A percentile compares a stretch with the other conserved stretches of the same genome.
Conservation (phyloP, 2,888 invertebrate genomes). For the Heliconius charithonia region DNA sequence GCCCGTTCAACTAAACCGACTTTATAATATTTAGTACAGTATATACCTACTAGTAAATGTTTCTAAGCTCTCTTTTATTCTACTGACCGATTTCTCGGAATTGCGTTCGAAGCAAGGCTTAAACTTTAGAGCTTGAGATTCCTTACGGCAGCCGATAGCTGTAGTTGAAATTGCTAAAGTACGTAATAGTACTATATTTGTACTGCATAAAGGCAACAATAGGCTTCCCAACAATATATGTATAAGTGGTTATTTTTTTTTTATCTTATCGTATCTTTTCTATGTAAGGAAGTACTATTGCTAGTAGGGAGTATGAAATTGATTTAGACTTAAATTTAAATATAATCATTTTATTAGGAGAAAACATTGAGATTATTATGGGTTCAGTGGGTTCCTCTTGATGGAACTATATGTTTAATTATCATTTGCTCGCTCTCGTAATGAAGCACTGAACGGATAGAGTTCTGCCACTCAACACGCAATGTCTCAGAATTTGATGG, state of each 20-base stretch:
- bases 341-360: no score
- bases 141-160: conserved; percentile 15
- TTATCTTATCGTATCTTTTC: not conserved
- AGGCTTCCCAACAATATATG: not conserved
- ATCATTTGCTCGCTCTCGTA: no score
- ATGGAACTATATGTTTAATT: no score
- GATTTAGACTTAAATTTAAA: no score
- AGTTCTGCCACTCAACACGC: not conserved
- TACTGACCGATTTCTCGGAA: conserved; percentile 20
- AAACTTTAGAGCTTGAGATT: conserved; percentile 10
- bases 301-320: no score
- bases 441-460: no score
- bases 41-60: not conserved
- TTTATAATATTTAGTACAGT: not conserved
- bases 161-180: conserved; percentile 14
- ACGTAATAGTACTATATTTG: not conserved
- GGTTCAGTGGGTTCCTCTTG: not conserved
- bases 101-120: conserved; percentile 12
- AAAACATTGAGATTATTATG: not conserved
- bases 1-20: not conserved
- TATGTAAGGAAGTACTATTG: no score
- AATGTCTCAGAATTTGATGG: no score
- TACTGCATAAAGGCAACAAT: conserved; percentile 10
- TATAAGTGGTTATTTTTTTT: not conserved
- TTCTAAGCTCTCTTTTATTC: not conserved